These are phyloP conservation scores for Rotaria socialis DNA, from an alignment of 2,888 invertebrate species.

Conservation along the genomic window DNA sequence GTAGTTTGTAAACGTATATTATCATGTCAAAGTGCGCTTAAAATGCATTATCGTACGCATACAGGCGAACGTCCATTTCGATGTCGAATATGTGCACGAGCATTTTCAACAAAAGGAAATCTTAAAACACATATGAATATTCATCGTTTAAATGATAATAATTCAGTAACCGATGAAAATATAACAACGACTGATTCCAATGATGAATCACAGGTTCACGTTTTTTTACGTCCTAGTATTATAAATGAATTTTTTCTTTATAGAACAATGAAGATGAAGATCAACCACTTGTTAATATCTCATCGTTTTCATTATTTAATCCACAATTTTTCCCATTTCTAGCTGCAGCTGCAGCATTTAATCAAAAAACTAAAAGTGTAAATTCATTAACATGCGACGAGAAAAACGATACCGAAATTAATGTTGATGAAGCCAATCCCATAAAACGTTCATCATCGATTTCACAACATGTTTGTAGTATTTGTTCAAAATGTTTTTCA, in stretches of 20 bases:
- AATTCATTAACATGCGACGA: not conserved
- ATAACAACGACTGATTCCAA: constrained; percentile 64
- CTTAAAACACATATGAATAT: constrained; percentile 98
- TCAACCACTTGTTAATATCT: not conserved
- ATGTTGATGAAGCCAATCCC: not conserved
- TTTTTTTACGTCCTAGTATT: too few species aligned
- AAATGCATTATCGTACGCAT: constrained; percentile 94
- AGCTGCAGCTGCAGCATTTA: not conserved
- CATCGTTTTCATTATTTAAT: not conserved
- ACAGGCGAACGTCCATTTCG: constrained; percentile 95
- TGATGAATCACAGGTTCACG: too few species aligned
- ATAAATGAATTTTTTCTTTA: constrained; percentile 71
- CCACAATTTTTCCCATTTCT: constrained; percentile 13
- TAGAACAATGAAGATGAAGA: not conserved
- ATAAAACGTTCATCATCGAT: not conserved
- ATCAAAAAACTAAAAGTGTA: not conserved
- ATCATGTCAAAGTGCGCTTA: constrained; percentile 89
- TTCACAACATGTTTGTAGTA: constrained; percentile 81
- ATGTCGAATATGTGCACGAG: constrained; percentile 83
- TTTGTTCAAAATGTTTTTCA: constrained; percentile 96
- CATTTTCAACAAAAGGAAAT: constrained; percentile 91
- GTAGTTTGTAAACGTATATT: constrained; percentile 96
- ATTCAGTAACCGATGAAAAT: constrained; percentile 72
- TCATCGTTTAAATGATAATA: constrained; percentile 75
- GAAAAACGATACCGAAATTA: not conserved